Base-by-base conservation (phyloP, 2,888 invertebrate genomes). In the Silvanus unidentatus region DNA sequence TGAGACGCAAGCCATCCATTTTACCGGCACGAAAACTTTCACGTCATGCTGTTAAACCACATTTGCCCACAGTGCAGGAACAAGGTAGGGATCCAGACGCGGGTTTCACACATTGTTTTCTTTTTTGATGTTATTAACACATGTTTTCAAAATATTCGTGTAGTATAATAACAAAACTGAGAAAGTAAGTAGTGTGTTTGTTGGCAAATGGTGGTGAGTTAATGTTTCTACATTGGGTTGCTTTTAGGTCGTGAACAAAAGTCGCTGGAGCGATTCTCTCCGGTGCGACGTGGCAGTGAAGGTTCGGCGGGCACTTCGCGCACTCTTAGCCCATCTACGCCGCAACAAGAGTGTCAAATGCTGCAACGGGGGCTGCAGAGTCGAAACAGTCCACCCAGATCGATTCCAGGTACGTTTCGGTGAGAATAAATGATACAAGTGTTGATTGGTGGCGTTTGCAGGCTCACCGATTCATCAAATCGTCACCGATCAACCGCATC, bases 201-300 rank as follows among this genome's bases (percentile, higher is more conserved):
- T 35, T 45, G 40, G 47, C 45, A 30, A 46, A 46, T 38, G 36
- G 4, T n/a, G 3, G 32, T 12, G 32, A 8, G 22, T 3, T 5
- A 22, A 22, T 3, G 3, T 12, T 32, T 12, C n/a, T 32, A 5
- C 10, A 32, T 32, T 32, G n/a, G n/a, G n/a, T n/a, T 32, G n/a
- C 5, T 32, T 42, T 8, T 43, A 80, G 80, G 79, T 4, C 75
- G 80, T 1, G 80, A 80, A 49, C 79, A 78, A 60, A 72, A 72
- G 53, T 65, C 69, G 1, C 72, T 81, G 35, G 91, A 91, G 67
- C 73, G 94, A 13, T 95, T 90, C 68, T 93, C 93, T 51, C 95
- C 94, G 0, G 93, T 94, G 10, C 79, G 96, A 1, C 77, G 95
- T 52, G 92, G 93, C 6, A 88, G 88, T 49, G 95, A 95, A 68